A percentile compares a stretch with the other conserved stretches of the same genome.
phyloP scores from a whole-genome alignment of 1,140 invertebrate species.

The Samia ricini region DNA sequence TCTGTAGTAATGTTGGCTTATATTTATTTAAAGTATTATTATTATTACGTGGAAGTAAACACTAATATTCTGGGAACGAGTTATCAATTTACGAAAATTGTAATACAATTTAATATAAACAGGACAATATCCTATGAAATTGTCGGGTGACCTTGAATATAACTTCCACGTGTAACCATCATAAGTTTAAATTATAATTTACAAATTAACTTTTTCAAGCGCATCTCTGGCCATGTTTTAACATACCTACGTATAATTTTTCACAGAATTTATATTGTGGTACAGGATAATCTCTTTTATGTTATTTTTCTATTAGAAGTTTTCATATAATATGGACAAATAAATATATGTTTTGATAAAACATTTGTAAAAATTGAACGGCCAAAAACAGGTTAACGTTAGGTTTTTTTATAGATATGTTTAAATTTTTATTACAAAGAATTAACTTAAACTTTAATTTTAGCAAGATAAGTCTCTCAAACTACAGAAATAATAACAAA shows the following conservation, averaged over 20 bases:
- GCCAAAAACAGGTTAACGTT: too few relatives aligned
- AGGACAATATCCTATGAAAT: background rate
- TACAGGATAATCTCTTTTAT: too few relatives aligned
- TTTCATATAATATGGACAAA: too few relatives aligned
- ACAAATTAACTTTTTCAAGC: background rate
- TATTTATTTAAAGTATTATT: background rate
- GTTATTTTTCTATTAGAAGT: too few relatives aligned
- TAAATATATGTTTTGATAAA: too few relatives aligned
- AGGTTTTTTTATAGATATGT: background rate
- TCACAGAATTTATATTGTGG: too few relatives aligned
- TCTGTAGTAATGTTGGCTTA: background rate
- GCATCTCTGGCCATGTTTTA: background rate
- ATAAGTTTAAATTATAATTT: background rate
- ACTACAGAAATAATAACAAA: background rate
- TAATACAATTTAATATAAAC: background rate
- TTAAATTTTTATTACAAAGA: background rate
- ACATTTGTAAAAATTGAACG: too few relatives aligned
- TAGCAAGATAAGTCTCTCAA: background rate
- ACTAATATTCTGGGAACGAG: background rate
- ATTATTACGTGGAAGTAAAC: too few relatives aligned
- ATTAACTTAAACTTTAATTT: background rate
- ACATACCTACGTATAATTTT: background rate
- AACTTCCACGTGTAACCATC: background rate
- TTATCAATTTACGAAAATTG: background rate
- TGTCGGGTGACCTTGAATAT: background rate